Evolutionary conservation across 2,797 vertebrate genomes (phyloP), one percentile per base, ranked within the genome.

Genomic region (Micropoecilia bifurca): DNA sequence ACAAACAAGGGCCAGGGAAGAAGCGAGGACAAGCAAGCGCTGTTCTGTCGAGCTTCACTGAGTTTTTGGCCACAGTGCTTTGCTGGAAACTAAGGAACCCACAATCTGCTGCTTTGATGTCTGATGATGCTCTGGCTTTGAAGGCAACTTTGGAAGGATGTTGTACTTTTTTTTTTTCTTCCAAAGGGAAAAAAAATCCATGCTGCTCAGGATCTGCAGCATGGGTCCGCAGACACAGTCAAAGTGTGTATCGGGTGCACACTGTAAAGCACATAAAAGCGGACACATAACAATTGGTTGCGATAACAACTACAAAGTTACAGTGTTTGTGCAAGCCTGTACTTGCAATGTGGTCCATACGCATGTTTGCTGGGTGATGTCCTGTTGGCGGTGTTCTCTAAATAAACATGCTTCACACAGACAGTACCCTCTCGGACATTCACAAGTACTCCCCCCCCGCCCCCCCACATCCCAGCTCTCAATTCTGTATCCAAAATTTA

Each of bases 81-180:
- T 88, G 78, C 90, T 92, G 91, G 91, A 94, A 95, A 94, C 92
- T 91, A 91, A 91, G 92, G 90, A 94, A 94, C 89, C 92, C 89
- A 93, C 93, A 94, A 95, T 94, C 94, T 94, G 89, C 86, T 85
- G 87, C 93, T 95, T 94, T 94, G 91, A 94, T 89, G 91, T 95
- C 85, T 83, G 90, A 92, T 86, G 92, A 94, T 89, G 91, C 93
- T 91, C 89, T 80, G 83, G 80, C 92, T 93, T 91, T 94, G 92
- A 93, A 91, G 88, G 90, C 93, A 84, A 90, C 92, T 81, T 83
- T 89, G 82, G 90, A 90, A 36, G 33, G 45, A 73, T 39, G 13
- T 53, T 53, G 50, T 25, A 9, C 7, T 25, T 53, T 53, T 53
- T 20, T 53, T 20, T 33, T 25, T 83, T 92, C 87, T 94, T 83